phyloP scores from a whole-genome alignment of 2,888 invertebrate genomes.

The Isotomurus palustris region DNA sequence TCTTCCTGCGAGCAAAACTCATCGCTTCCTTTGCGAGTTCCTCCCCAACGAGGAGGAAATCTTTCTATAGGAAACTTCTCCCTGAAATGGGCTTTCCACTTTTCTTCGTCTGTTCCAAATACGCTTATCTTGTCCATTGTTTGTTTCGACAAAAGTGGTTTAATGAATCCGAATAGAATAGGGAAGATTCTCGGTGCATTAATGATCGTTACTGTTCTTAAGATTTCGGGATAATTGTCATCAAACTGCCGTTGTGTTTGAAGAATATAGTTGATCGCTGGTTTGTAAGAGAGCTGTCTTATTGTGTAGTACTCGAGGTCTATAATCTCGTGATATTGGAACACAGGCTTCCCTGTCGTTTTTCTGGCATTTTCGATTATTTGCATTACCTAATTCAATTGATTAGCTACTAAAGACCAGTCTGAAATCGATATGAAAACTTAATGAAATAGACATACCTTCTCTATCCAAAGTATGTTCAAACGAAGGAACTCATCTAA shows the following conservation, averaged over 20 bases:
- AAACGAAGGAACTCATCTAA: constrained; percentile 9
- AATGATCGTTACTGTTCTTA: constrained; percentile 10
- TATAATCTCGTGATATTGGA: constrained; percentile 11
- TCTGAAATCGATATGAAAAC: too few relatives aligned
- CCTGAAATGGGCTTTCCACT: constrained; percentile 14
- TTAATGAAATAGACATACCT: constrained; percentile 4
- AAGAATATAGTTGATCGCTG: constrained; percentile 10
- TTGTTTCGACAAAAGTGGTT: constrained; percentile 21
- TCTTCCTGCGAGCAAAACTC: constrained; percentile 25
- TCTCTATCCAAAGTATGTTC: constrained; percentile 25
- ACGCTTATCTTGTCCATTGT: constrained; percentile 22
- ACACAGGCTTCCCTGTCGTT: constrained; percentile 12
- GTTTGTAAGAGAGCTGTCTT: constrained; percentile 7
- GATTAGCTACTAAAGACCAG: too few relatives aligned
- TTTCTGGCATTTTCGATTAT: too few relatives aligned
- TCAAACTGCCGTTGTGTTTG: constrained; percentile 14
- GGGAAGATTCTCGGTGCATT: constrained; percentile 27
- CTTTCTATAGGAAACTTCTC: constrained; percentile 24
- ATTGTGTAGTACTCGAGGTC: constrained; percentile 22
- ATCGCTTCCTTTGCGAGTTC: constrained; percentile 17
- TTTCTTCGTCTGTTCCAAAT: constrained; percentile 17
- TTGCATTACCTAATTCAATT: too few relatives aligned
- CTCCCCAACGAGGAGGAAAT: constrained; percentile 28
- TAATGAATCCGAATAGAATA: constrained; percentile 14
- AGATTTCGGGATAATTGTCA: constrained; percentile 28